phyloP scores from a whole-genome alignment of 2,888 invertebrate species.

The Lycophotia porphyrea region DNA sequence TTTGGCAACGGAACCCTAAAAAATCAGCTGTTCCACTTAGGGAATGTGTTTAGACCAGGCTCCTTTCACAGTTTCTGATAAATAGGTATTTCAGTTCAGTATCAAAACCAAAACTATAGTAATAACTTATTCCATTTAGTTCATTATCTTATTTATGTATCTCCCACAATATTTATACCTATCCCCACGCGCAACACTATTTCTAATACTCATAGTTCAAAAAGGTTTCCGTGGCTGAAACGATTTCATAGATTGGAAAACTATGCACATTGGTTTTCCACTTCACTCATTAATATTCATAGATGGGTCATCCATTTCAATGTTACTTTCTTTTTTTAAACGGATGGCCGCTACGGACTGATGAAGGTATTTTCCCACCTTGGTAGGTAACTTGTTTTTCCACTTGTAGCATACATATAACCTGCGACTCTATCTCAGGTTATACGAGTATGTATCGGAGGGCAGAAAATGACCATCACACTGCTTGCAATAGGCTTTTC shows the following conservation, averaged over 20 bases:
- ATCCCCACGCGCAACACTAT: background rate
- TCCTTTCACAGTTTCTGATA: too few species aligned
- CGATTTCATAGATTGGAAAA: slow-evolving; percentile 1
- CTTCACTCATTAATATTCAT: background rate
- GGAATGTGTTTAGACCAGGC: too few species aligned
- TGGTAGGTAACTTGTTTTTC: background rate
- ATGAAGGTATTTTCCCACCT: background rate
- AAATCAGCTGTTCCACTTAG: too few species aligned
- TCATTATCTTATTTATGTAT: too few species aligned
- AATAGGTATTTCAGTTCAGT: too few species aligned
- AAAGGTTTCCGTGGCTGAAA: background rate
- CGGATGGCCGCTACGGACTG: background rate
- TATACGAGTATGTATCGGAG: too few species aligned
- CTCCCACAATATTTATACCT: background rate
- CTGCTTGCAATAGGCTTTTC: background rate
- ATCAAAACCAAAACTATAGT: too few species aligned
- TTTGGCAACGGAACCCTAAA: too few species aligned
- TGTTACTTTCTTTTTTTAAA: background rate
- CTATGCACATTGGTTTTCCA: background rate
- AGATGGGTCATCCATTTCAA: background rate
- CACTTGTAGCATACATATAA: background rate
- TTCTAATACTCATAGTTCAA: background rate
- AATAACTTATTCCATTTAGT: too few species aligned
- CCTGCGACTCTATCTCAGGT: too few species aligned
- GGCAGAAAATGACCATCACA: background rate